Base-by-base conservation (phyloP, 2,888 invertebrate genomes). In the Cheilosia scutellata region DNA sequence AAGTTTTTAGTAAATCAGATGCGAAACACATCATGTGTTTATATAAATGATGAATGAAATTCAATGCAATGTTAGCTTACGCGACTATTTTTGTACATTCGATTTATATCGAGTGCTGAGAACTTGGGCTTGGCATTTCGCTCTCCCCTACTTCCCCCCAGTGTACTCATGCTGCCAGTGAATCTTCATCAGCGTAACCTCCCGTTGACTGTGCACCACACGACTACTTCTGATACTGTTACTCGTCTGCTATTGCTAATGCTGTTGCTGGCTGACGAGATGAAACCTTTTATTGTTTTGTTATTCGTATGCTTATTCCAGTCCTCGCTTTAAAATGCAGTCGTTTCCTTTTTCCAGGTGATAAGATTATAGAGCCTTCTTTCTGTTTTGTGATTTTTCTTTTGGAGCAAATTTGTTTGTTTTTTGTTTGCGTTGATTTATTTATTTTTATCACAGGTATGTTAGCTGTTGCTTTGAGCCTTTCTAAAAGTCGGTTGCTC, bases 51-150 rank as follows among this genome's bases (percentile, higher is more conserved):
- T 65, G 62, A 68, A 66, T 82, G 29, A 70, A 68, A 68, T 82
- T 29, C 58, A 74, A 65, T 63, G 57, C 72, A 74, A 44, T 27
- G 6, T 60, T 5, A 87, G 95, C 95, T 95, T 93, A 96, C 96
- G 94, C 95, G 95, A 93, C 96, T 96, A 92, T 95, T 95, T 94
- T 97, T 96, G 94, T 98, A 98, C 93, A 98, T 95, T 95, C 95
- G 98, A 96, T 98, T 98, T 95, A 98, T 98, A 95, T 98, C 98
- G 95, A 98, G 95, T 93, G 98, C 96, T 94, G 97, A 97, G 95
- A 95, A 98, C 95, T 98, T 98, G 94, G 96, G 96, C 95, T 98
- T 98, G 92, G 93, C 92, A 92, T 93, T 92, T 91, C 92, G 92
- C 92, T 93, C 93, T 92, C 92, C 93, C 92, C 92, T 92, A 92